Evolutionary conservation across 2,113 vertebrate species (phyloP).

Genomic region (Semicossyphus pulcher): DNA sequence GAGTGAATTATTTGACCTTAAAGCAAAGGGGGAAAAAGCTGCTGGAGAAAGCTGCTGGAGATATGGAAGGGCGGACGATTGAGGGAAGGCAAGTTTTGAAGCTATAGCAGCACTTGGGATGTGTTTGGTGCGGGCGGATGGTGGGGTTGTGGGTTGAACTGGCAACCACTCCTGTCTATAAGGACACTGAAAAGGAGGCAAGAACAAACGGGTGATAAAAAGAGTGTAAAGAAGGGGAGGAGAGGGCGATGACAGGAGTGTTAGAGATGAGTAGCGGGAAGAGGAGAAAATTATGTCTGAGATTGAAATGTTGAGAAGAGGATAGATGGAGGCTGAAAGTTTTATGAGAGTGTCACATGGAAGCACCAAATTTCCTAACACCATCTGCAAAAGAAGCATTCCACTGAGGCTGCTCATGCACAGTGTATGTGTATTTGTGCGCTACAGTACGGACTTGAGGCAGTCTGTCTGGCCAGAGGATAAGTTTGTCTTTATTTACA

Average conservation of each 20-base stretch:
- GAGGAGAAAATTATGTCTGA: slow-evolving; percentile 1
- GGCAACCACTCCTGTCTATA: background rate
- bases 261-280: slow-evolving; percentile 1
- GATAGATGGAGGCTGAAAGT: slow-evolving; percentile 51
- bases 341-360: slow-evolving; percentile 73
- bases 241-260: slow-evolving; percentile 26
- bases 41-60: slow-evolving; percentile 5
- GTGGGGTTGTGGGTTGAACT: background rate
- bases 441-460: slow-evolving; percentile 18
- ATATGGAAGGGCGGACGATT: slow-evolving; percentile 28
- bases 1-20: slow-evolving; percentile 53
- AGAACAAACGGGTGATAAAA: slow-evolving; percentile 19
- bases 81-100: slow-evolving; percentile 42
- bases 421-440: slow-evolving; percentile 35
- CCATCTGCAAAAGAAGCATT: slow-evolving; percentile 70
- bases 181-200: slow-evolving; percentile 23
- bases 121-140: background rate
- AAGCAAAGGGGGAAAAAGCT: slow-evolving; percentile 25
- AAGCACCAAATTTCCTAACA: slow-evolving; percentile 55
- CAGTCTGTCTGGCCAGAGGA: slow-evolving; percentile 34
- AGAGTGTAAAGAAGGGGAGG: background rate
- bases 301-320: slow-evolving; percentile 33
- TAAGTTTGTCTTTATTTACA: slow-evolving; percentile 56
- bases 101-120: background rate
- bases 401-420: slow-evolving; percentile 59